Conservation (phyloP, 2,113 vertebrate species). For the Microcebus griseorufus region DNA sequence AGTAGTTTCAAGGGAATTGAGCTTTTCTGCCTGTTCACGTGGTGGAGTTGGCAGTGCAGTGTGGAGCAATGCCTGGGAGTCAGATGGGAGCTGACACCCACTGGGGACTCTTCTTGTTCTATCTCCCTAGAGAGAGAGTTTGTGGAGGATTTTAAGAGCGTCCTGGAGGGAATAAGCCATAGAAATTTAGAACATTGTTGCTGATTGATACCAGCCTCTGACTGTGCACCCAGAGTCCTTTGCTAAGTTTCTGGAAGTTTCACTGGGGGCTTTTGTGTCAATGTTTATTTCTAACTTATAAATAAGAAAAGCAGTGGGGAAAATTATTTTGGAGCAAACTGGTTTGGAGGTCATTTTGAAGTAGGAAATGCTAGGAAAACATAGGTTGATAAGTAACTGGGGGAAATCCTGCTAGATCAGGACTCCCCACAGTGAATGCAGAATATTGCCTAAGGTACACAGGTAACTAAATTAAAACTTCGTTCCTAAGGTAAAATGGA, state of each 20-base stretch:
- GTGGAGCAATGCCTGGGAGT: neutral
- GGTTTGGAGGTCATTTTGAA: constrained; percentile 13
- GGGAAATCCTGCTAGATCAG: neutral
- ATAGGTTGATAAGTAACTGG: neutral
- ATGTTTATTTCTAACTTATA: neutral
- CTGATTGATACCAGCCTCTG: neutral
- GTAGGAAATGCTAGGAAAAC: neutral
- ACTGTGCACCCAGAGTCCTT: neutral
- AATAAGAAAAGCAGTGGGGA: neutral
- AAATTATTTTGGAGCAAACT: neutral
- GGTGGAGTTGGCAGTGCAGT: accelerated
- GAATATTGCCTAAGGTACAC: neutral
- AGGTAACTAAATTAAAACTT: neutral
- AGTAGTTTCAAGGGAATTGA: neutral
- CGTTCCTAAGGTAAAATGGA: neutral
- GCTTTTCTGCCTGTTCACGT: neutral
- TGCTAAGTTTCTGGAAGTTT: neutral
- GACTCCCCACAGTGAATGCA: neutral
- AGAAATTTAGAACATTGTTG: neutral
- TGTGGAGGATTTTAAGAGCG: neutral
- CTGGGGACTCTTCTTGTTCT: neutral
- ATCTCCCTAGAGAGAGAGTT: neutral
- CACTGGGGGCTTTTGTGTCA: neutral
- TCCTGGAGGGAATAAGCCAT: neutral
- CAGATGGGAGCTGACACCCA: neutral